phyloP scores from a whole-genome alignment of 2,888 invertebrate genomes.

The Melikaiella ostensackeni region DNA sequence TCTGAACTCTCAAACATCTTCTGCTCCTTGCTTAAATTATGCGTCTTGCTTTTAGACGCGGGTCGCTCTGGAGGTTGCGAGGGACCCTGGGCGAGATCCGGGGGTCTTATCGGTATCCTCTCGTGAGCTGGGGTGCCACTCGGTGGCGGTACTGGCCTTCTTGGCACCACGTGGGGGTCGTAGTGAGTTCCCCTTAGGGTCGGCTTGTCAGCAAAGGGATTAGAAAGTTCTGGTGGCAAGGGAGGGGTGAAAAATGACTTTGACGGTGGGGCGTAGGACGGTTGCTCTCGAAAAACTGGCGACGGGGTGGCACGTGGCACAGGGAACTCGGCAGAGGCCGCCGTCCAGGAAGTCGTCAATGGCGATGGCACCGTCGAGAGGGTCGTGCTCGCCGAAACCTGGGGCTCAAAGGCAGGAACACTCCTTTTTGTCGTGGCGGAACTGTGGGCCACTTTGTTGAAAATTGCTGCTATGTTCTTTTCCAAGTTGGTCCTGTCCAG shows the following conservation, averaged over 20 bases:
- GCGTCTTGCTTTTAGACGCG: slow-evolving; percentile 49
- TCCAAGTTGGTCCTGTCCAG: slow-evolving; percentile 82
- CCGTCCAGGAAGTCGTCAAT: slow-evolving; percentile 78
- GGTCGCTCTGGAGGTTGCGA: slow-evolving; percentile 62
- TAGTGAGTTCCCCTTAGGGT: slow-evolving; percentile 87
- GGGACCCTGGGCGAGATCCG: slow-evolving; percentile 79
- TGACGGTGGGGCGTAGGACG: slow-evolving; percentile 90
- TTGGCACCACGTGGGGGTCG: slow-evolving; percentile 74
- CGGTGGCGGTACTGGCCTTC: slow-evolving; percentile 90
- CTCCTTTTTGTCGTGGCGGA: slow-evolving; percentile 84
- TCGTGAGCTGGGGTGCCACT: slow-evolving; percentile 90
- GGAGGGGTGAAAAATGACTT: slow-evolving; percentile 89
- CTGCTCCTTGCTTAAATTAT: slow-evolving; percentile 45
- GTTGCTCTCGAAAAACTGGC: slow-evolving; percentile 82
- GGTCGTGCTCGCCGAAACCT: slow-evolving; percentile 78
- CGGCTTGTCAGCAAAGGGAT: slow-evolving; percentile 93
- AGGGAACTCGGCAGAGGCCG: slow-evolving; percentile 56
- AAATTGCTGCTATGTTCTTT: slow-evolving; percentile 83
- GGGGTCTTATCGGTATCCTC: slow-evolving; percentile 88
- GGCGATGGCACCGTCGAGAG: slow-evolving; percentile 83
- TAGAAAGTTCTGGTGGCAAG: slow-evolving; percentile 88
- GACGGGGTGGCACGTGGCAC: slow-evolving; percentile 68
- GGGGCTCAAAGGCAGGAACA: slow-evolving; percentile 82
- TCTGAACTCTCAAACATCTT: slow-evolving; percentile 46
- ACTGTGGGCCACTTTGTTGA: slow-evolving; percentile 85